Base-by-base conservation (phyloP, 2,888 invertebrate genomes). In the Saturnia pavonia region DNA sequence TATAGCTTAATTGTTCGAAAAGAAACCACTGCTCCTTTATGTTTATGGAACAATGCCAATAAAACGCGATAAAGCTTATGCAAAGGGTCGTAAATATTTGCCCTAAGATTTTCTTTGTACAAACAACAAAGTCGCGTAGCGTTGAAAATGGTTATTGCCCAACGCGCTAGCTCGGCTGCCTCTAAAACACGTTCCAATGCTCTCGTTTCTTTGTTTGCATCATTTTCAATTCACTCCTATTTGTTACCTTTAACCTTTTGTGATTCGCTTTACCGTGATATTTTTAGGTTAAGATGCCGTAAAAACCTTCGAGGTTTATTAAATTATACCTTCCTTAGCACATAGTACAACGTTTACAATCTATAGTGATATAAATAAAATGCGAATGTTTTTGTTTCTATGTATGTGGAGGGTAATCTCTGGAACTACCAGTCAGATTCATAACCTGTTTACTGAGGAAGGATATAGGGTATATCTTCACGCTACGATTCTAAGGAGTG, bases 101-200 rank as follows among this genome's bases (percentile, higher is more conserved):
- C 71, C 73, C 75, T 71, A 78, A 75, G 74, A 75, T 77, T 77
- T 79, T 82, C 78, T 78, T 85, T 87, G 84, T 85, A 78, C 76
- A 76, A 79, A 79, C 77, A 77, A 34, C 75, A 70, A 78, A 77
- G 74, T 79, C 78, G 80, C 79, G 77, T 81, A 75, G 81, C 82
- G 83, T 86, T 80, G 83, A 82, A 83, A 87, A 89, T 88, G 74
- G 80, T 83, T 86, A 82, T 90, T 90, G 87, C 89, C 78, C 87
- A 88, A 90, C 80, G 72, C 79, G 76, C 78, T 78, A 75, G 81
- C 82, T 80, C 69, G 42, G 79, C 80, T 82, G 83, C 81, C 82
- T 84, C 80, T 78, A 77, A 78, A 84, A 84, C 84, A 83, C 80
- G 84, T 84, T 85, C 77, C 75, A 77, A 76, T 79, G 77, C 74